These are phyloP conservation scores for Scelioninae gen. 1 DNA, from an alignment of 2,888 invertebrate species.

Conservation along the genomic window DNA sequence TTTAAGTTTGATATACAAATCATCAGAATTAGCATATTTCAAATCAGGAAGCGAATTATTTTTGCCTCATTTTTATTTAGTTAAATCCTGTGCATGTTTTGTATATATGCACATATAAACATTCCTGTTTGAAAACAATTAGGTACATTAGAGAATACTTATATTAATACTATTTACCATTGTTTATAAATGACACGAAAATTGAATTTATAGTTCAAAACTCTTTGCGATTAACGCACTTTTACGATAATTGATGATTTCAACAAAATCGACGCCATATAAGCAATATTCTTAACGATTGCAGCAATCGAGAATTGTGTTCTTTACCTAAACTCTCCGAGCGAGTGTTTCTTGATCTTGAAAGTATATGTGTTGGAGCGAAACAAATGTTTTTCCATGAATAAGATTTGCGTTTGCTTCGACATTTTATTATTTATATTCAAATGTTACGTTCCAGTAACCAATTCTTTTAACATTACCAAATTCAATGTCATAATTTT, in stretches of 20 bases:
- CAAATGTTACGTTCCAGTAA: constrained; percentile 58
- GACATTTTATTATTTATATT: constrained; percentile 16
- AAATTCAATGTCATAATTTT: background rate
- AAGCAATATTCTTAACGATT: constrained; percentile 13
- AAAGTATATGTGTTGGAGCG: constrained; percentile 31
- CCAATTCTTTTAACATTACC: constrained; percentile 4
- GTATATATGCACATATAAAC: constrained; percentile 58
- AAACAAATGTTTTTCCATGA: constrained; percentile 13
- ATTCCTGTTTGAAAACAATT: constrained; percentile 46
- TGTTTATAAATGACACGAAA: constrained; percentile 38
- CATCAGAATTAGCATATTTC: background rate
- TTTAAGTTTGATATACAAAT: too few relatives aligned
- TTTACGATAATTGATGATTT: constrained; percentile 38
- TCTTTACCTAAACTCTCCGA: constrained; percentile 18
- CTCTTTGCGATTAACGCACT: constrained; percentile 48
- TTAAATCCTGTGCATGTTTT: constrained; percentile 27
- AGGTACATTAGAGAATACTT: constrained; percentile 50
- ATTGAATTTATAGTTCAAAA: constrained; percentile 46
- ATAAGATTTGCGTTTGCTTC: constrained; percentile 22
- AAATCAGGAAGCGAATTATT: background rate
- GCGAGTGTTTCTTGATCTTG: constrained; percentile 27
- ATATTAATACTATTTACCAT: constrained; percentile 25
- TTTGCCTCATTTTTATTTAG: background rate
- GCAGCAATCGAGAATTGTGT: constrained; percentile 24
- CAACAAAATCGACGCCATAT: constrained; percentile 28